phyloP scores from a whole-genome alignment of 2,888 invertebrate genomes.

The Harmothoe impar region DNA sequence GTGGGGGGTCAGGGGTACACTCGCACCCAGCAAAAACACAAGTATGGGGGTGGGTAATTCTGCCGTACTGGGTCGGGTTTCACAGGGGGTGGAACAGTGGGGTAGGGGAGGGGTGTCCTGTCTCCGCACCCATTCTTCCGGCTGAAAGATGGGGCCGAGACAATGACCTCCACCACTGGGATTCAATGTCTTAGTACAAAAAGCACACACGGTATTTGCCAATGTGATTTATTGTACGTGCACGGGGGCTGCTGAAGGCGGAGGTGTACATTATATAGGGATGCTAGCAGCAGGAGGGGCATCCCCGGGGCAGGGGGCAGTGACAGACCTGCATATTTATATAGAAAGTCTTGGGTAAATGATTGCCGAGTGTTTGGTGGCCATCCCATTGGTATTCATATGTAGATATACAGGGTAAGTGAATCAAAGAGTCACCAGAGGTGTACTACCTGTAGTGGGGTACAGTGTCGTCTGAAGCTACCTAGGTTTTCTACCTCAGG shows the following conservation, averaged over 20 bases:
- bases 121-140: background rate
- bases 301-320: background rate
- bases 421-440: background rate
- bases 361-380: background rate
- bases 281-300: background rate
- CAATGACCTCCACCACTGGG: background rate
- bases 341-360: background rate
- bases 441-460: no score
- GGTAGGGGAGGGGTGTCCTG: background rate
- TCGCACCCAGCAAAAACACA: background rate
- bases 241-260: background rate
- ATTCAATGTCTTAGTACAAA: constrained; percentile 19
- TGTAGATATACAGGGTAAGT: background rate
- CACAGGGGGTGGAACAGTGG: background rate
- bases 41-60: background rate
- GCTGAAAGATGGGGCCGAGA: background rate
- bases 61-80: background rate
- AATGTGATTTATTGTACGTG: constrained; percentile 18
- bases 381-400: background rate
- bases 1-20: background rate
- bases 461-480: no score
- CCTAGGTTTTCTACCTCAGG: no score
- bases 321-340: constrained; percentile 4
- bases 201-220: constrained; percentile 23
- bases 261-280: background rate